Base-by-base conservation (phyloP, 1,140 invertebrate species). In the Macrobrachium rosenbergii region DNA sequence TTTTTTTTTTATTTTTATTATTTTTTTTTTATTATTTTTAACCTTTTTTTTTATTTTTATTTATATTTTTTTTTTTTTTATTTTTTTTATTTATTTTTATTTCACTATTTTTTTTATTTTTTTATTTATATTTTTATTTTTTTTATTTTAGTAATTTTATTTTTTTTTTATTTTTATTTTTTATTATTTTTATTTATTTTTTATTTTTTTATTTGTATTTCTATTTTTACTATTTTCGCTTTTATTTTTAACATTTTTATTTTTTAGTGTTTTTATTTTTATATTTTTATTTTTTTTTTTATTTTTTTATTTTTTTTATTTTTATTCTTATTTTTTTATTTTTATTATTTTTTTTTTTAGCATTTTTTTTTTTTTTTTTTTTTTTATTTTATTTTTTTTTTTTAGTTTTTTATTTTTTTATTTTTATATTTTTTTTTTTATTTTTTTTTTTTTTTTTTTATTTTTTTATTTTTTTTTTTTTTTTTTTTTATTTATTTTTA, bases 401-500 rank as follows among this genome's bases (percentile, higher is more conserved):
- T n/a, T n/a, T n/a, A n/a, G n/a, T n/a, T n/a, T n/a, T n/a, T n/a
- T n/a, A n/a, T 28, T n/a, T 21, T 12, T 21, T 12, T 21, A 11
- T 21, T 72, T 28, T 72, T 28, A 11, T 21, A 11, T 21, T 72
- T 21, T 72, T 28, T n/a, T 21, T 72, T 12, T n/a, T 72, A 11
- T 21, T 72, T 72, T n/a, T 8, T 72, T 28, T 72, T 28, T n/a
- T 21, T 72, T 72, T 72, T n/a, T 72, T 28, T 72, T n/a, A 19
- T 28, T n/a, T 72, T 8, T 8, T 12, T 72, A 10, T 21, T 72
- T 11, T 72, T 72, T n/a, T 72, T 28, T 28, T 72, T 28, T 72
- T 8, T 72, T n/a, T n/a, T n/a, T 8, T 10, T 72, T 72, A 19
- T 72, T 19, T 28, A 12, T 72, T 8, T 12, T n/a, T 8, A 21